These are phyloP conservation scores for Xanthorhoe spadicearia DNA, from an alignment of 2,888 invertebrate species.

Conservation along the genomic window DNA sequence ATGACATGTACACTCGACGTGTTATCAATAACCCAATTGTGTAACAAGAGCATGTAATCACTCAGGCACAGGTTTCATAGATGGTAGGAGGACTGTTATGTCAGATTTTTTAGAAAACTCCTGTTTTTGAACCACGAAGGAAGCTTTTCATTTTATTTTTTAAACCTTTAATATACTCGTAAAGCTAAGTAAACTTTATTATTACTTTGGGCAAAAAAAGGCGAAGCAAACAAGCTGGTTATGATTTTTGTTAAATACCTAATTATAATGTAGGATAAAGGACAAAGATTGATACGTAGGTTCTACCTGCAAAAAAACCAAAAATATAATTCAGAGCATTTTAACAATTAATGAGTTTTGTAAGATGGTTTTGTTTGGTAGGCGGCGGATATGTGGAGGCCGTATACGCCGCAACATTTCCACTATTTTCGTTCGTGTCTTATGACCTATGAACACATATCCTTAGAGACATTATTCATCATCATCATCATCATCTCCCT, in stretches of 20 bases:
- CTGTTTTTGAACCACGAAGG: not conserved
- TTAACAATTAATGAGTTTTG: not conserved
- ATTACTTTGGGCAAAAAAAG: too few relatives aligned
- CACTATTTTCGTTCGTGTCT: not conserved
- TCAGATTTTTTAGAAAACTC: not conserved
- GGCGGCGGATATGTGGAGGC: not conserved
- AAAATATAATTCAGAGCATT: not conserved
- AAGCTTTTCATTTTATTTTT: not conserved
- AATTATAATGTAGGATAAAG: too few relatives aligned
- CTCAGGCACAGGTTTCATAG: slow-evolving; percentile 13
- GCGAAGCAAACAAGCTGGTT: too few relatives aligned
- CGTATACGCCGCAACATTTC: not conserved
- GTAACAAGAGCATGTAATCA: slow-evolving; percentile 28
- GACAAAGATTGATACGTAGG: too few relatives aligned
- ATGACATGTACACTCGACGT: slow-evolving; percentile 47
- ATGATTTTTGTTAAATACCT: too few relatives aligned
- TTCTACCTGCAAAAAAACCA: not conserved
- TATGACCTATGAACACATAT: not conserved
- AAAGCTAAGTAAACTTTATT: too few relatives aligned
- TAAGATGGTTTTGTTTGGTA: not conserved
- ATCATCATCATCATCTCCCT: too few relatives aligned
- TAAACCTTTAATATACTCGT: not conserved
- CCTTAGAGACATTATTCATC: too few relatives aligned
- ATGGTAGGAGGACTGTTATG: not conserved
- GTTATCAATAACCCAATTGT: slow-evolving; percentile 36